Conservation (phyloP, 2,888 invertebrate species). For the Pherbina coryleti region DNA sequence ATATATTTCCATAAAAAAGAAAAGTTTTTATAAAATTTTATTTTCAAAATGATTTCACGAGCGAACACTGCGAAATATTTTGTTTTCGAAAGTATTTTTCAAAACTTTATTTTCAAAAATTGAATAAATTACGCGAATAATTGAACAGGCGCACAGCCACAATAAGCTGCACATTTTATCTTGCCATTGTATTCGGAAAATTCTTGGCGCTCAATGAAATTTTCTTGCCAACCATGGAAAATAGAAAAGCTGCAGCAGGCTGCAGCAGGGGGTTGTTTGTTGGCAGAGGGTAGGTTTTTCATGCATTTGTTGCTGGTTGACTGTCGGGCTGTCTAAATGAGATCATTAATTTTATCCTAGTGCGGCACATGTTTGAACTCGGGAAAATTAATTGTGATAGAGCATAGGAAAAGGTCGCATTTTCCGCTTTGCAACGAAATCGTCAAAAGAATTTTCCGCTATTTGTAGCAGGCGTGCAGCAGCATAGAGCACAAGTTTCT, state of each 20-base stretch:
- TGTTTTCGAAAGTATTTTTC: conserved; percentile 43
- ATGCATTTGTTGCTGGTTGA: background rate
- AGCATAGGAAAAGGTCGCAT: conserved; percentile 25
- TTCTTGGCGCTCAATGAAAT: background rate
- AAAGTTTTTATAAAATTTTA: background rate
- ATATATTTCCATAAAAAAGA: too few species aligned
- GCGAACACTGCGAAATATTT: background rate
- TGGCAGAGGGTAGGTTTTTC: conserved; percentile 13
- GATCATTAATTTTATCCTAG: background rate
- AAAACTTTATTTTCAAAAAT: conserved; percentile 55
- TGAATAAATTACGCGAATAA: conserved; percentile 67
- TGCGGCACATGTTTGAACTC: conserved; percentile 32
- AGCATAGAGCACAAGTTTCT: conserved; percentile 18
- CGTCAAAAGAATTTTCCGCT: conserved; percentile 70
- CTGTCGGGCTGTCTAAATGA: background rate
- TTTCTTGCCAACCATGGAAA: background rate
- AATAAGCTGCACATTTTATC: background rate
- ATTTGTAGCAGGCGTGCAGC: conserved; percentile 63
- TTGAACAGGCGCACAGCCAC: conserved; percentile 61
- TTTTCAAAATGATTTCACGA: background rate
- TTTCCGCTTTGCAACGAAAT: conserved; percentile 62
- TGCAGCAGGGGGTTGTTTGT: conserved; percentile 5
- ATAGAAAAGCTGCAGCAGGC: conserved; percentile 23
- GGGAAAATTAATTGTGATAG: conserved; percentile 53
- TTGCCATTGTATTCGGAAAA: background rate